Evolutionary conservation across 2,888 invertebrate species (phyloP).

Genomic region (Lasioglossum vierecki): DNA sequence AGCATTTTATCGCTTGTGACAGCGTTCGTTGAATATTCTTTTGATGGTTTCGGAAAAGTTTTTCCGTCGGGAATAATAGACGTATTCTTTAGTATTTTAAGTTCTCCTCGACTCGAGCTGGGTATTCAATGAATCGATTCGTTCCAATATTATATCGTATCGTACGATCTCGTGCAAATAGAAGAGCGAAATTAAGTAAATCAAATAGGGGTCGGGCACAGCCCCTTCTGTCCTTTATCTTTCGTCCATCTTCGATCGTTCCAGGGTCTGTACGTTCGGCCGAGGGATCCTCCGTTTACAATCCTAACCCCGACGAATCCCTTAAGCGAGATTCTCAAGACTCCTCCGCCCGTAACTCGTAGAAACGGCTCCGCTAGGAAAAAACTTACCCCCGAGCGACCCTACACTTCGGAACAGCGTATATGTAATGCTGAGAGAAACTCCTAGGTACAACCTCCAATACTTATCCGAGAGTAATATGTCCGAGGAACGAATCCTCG

Average conservation of each 20-base stretch:
- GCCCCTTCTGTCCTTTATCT: constrained; percentile 71
- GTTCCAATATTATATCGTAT: constrained; percentile 55
- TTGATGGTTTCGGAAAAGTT: not conserved
- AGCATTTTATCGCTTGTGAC: not conserved
- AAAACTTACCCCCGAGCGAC: constrained; percentile 63
- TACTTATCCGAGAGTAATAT: constrained; percentile 31
- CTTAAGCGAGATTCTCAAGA: constrained; percentile 75
- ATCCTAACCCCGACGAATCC: constrained; percentile 68
- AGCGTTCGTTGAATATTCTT: not conserved
- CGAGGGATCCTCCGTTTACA: constrained; percentile 74
- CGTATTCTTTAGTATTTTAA: constrained; percentile 19
- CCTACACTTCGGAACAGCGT: constrained; percentile 50
- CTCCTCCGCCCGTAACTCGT: constrained; percentile 71
- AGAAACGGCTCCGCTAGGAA: constrained; percentile 70
- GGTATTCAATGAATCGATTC: constrained; percentile 58
- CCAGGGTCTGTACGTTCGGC: constrained; percentile 72
- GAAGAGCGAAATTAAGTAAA: constrained; percentile 79
- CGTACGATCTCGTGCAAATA: constrained; percentile 72
- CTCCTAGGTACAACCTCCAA: constrained; percentile 18
- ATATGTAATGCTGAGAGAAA: constrained; percentile 47
- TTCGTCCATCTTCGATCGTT: constrained; percentile 73
- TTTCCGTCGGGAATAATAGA: not conserved
- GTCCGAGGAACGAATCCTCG: constrained; percentile 18
- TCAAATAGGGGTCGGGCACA: constrained; percentile 66
- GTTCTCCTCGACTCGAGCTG: not conserved